Percentiles rank a stretch among this genome's conserved stretches.
phyloP scores from a whole-genome alignment of 2,797 vertebrate genomes.

The Heterohyrax brucei region DNA sequence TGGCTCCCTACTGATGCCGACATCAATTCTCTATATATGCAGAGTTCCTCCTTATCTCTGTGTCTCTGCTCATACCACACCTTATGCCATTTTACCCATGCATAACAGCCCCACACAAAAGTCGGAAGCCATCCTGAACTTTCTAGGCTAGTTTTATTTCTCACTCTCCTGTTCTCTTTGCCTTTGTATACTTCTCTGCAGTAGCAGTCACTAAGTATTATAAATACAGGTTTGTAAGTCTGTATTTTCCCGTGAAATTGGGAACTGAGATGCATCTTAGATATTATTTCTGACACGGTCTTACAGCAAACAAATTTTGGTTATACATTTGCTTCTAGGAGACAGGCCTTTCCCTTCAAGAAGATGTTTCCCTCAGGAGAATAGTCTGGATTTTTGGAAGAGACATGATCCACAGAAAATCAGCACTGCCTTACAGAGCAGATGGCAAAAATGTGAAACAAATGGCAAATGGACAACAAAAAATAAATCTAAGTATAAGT shows the following conservation, averaged over 20 bases:
- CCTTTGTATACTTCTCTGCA: background rate
- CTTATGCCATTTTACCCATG: background rate
- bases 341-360: conserved; percentile 35
- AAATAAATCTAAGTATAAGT: background rate
- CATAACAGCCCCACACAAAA: background rate
- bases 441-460: conserved; percentile 9
- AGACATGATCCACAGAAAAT: conserved; percentile 57
- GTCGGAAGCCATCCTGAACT: background rate
- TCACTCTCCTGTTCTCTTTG: background rate
- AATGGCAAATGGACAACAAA: background rate
- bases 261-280: conserved; percentile 22
- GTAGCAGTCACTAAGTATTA: background rate
- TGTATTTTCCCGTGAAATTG: background rate
- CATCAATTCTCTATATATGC: background rate
- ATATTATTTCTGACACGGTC: conserved; percentile 41
- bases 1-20: background rate
- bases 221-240: conserved; percentile 49
- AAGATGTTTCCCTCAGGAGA: background rate
- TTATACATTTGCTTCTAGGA: conserved; percentile 70
- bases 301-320: conserved; percentile 42
- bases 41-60: background rate
- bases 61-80: background rate
- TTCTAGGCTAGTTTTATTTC: background rate
- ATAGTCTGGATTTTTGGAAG: conserved; percentile 70
- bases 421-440: conserved; percentile 27